These are phyloP conservation scores for Halichoerus grypus DNA, from an alignment of 2,113 vertebrate genomes.

Conservation along the genomic window DNA sequence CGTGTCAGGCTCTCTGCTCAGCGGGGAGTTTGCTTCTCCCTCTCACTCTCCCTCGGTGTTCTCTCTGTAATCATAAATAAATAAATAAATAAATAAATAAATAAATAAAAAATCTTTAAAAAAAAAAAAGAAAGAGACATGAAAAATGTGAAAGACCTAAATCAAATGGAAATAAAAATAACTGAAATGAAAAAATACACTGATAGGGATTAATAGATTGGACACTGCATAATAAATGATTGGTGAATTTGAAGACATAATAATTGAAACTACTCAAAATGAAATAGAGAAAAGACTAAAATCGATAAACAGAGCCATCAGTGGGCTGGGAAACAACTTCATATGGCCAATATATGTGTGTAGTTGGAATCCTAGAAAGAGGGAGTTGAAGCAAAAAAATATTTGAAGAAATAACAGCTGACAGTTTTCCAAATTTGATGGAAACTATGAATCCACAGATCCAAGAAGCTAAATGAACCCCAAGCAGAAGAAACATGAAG, in stretches of 20 bases:
- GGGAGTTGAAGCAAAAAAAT: neutral
- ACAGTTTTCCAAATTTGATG: constrained; percentile 23
- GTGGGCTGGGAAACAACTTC: neutral
- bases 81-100: too few relatives aligned
- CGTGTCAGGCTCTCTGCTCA: neutral
- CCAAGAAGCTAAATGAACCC: neutral
- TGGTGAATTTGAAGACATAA: neutral
- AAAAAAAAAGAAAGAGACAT: neutral
- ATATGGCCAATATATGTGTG: neutral
- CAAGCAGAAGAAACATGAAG: neutral
- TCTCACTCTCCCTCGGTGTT: neutral
- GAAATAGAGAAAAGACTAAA: constrained; percentile 17
- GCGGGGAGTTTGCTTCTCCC: neutral
- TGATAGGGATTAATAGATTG: neutral
- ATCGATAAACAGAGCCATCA: neutral
- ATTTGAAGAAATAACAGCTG: neutral
- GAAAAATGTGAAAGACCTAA: constrained; percentile 15
- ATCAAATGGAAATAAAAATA: neutral
- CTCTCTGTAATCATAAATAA: neutral
- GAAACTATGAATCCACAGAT: neutral
- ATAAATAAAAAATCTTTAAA: too few relatives aligned
- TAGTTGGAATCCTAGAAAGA: neutral
- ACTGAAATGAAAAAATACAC: neutral
- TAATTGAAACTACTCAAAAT: constrained; percentile 9
- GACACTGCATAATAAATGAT: constrained; percentile 1